Evolutionary conservation across 1,140 invertebrate genomes (phyloP), one percentile per base, ranked within the genome.

Genomic region (Charaxes varanes): DNA sequence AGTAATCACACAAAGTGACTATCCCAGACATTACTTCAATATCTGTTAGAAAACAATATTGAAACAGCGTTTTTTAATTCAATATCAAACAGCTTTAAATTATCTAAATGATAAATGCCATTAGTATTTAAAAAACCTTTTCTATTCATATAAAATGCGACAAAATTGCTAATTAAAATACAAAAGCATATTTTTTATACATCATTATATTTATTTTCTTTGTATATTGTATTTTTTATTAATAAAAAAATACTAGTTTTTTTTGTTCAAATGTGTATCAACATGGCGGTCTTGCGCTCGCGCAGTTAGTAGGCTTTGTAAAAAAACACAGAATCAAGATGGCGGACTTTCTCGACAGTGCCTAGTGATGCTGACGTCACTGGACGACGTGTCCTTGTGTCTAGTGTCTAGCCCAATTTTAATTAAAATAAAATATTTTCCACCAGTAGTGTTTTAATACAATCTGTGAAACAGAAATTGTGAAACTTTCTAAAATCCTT

Each of bases 321-420:
- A 78, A 82, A 77, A 64, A 74, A 60, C 57, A 72, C 46, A 69
- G 47, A 66, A 61, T 37, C 76, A 82, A 82, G 59, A 82, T 82
- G 78, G 78, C 78, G 40, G 76, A 61, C 65, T 76, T 74, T 77
- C 70, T 66, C 68, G 67, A 48, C 76, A 82, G 76, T 82, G 60
- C 62, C 76, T 80, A 80, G 67, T 58, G 67, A 45, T 45, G 56
- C 67, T 82, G 78, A 82, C 78, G 76, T 82, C 78, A 82, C 65
- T 49, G 62, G 62, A 69, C 71, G 73, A 79, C 66, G 71, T 80
- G 73, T 70, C 67, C 71, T 77, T 72, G 62, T 60, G 56, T 65
- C 64, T 76, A 74, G 65, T 40, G 46, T 62, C 53, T 58, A 60
- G 53, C 57, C 62, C 32, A 33, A 37, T 56, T 62, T 52, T 53